Conservation (phyloP, 2,113 vertebrate species). For the Rana temporaria region DNA sequence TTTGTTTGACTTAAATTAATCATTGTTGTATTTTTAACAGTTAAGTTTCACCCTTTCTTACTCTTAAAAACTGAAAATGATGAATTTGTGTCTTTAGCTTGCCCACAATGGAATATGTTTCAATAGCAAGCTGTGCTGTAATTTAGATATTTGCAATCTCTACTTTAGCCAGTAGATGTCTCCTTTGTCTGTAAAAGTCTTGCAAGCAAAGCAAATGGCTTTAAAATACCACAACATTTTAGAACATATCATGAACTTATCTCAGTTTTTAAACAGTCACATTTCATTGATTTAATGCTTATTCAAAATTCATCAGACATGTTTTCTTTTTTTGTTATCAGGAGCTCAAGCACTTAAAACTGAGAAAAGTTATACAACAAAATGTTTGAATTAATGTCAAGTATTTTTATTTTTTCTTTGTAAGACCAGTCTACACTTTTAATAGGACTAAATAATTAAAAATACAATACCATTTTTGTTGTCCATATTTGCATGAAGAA, state of each 20-base stretch:
- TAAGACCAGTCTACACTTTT: background rate
- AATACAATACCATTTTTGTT: no score
- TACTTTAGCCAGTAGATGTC: slow-evolving; percentile 42
- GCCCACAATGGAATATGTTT: no score
- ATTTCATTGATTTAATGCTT: slow-evolving; percentile 29
- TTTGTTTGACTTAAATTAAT: no score
- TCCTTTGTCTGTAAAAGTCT: slow-evolving; percentile 25
- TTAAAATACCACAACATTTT: slow-evolving; percentile 33
- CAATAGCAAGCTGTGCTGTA: background rate
- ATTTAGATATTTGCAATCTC: slow-evolving; percentile 10
- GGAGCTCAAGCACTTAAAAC: slow-evolving; percentile 1
- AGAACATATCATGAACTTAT: slow-evolving; percentile 6
- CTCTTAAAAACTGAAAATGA: no score
- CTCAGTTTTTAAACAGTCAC: slow-evolving; percentile 36
- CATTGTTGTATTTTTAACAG: no score
- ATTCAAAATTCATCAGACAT: background rate
- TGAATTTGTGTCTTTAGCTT: no score
- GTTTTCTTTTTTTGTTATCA: slow-evolving; percentile 1
- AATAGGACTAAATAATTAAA: no score
- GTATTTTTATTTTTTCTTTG: background rate
- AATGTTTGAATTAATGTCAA: slow-evolving; percentile 34
- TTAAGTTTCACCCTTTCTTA: no score
- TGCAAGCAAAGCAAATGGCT: slow-evolving; percentile 5
- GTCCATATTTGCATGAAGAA: no score
- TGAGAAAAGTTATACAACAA: background rate